Evolutionary conservation across 2,113 vertebrate species (phyloP), one percentile per base, ranked within the genome.

Genomic region (Tachuris rubrigastra): DNA sequence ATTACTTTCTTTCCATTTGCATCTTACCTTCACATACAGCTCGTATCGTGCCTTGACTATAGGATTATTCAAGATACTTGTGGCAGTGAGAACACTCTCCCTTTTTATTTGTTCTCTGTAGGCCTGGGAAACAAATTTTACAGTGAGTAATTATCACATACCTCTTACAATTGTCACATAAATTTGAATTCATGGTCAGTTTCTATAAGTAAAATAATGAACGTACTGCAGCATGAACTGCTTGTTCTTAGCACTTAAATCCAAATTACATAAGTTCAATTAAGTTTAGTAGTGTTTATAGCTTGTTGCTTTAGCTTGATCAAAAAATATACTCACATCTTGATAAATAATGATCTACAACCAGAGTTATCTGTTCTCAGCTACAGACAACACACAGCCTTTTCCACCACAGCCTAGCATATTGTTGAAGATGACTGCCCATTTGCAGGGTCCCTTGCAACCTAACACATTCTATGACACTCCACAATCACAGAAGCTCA

Each of bases 81-180:
- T 98, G 93, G 98, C 98, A 81, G 98, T 99, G 92, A 99, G 97
- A 56, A 99, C 98, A 74, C 98, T 99, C 87, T 99, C 98, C 87
- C 98, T 98, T 97, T 98, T 98, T 95, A 99, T 98, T 96, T 99
- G 98, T 86, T 99, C 98, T 96, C 98, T 98, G 87, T 98, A 99
- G 73, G 97, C 98, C 98, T 99, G 92, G 49, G 78, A 95, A 91
- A 94, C 66, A 95, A 85, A 87, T 88, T 84, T 73, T 44, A 82
- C 10, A 58, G 56, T 88, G 46, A 91, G 23, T 80, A 79, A 85
- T 44, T 56, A 87, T 21, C 49, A 85, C 0, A 4, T 12, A 83
- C 20, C 8, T 77, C 11, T 67, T 74, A 52, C 14, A 89, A 24
- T 1, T 76, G 37, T 31, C 58, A 90, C 10, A 12, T 17, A 44